Base-by-base conservation (phyloP, 30 jellyfish, hydroid and myxozoan genomes). In the Phacellophora camtschatica region DNA sequence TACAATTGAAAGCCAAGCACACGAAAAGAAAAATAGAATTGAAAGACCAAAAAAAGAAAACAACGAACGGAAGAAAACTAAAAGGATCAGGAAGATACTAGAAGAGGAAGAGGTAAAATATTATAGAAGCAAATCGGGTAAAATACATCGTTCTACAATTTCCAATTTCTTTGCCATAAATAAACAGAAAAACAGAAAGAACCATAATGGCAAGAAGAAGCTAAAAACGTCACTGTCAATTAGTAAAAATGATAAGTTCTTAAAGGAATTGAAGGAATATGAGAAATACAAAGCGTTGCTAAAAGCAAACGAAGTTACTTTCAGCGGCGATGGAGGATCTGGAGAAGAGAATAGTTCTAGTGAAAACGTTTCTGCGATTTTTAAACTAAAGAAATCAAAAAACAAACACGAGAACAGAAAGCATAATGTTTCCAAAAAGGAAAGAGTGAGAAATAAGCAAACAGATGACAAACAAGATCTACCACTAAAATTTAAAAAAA, bases 191-290 rank as follows among this genome's bases (percentile, higher is more conserved):
- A n/a, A n/a, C n/a, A n/a, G n/a, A n/a, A n/a, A n/a, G n/a, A n/a
- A n/a, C n/a, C n/a, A n/a, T n/a, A n/a, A n/a, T n/a, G n/a, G n/a
- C n/a, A n/a, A n/a, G n/a, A n/a, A n/a, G n/a, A n/a, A n/a, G n/a
- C n/a, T n/a, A n/a, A n/a, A n/a, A n/a, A n/a, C n/a, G n/a, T n/a
- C n/a, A n/a, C n/a, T n/a, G n/a, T n/a, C n/a, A n/a, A n/a, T n/a
- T n/a, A n/a, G n/a, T n/a, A n/a, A 63, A 18, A 36, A 42, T 23
- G 75, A 27, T 20, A 49, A 45, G 54, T 29, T 81, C 12, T n/a
- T n/a, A n/a, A n/a, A n/a, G n/a, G n/a, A n/a, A n/a, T 32, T 70
- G 83, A 84, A 71, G 35, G 95, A 84, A 22, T 84, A 71, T 30
- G 95, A 71, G 70, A 72, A 59, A 27, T 72, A 67, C 34, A 66